Evolutionary conservation across 2,888 invertebrate species (phyloP), one percentile per base, ranked within the genome.

Genomic region (Ichneumoninae sp.): DNA sequence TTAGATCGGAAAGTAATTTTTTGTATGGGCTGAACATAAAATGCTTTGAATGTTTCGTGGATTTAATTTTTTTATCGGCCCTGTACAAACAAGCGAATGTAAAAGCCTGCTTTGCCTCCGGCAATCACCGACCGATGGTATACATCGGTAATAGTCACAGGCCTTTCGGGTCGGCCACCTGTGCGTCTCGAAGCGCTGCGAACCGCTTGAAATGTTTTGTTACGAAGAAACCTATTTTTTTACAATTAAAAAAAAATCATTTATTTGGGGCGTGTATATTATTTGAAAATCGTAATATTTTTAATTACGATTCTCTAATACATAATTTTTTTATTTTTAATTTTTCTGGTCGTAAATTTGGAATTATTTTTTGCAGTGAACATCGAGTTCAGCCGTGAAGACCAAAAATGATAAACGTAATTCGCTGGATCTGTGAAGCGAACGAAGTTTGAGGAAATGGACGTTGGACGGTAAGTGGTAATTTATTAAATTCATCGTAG

Each of bases 91-190:
- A 30, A 6, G 30, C 26, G 26, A 22, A 44, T 30, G 30, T 19
- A 16, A 36, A 54, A 26, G 2, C 16, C 26, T n/a, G 30, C 30
- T 19, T 63, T 33, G 63, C 33, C 3, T n/a, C 8, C 6, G n/a
- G 30, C 33, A 19, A 47, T 30, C 36, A 75, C 63, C 65, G 74
- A 75, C 74, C 74, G 74, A 75, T 22, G 50, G 65, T 75, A 74
- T n/a, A 44, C 44, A 73, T 26, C 44, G 19, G n/a, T 30, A 33
- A 60, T 30, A 33, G 60, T 6, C 63, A 74, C 47, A 50, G 50
- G 47, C 5, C 63, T 74, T 19, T 44, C 30, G 13, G 47, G 30
- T 50, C 13, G 74, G 30, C 63, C 63, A 63, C 74, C 33, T 22
- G 10, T 13, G 4, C 30, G 30, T 36, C 19, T n/a, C 22, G 47